Evolutionary conservation across 2,113 vertebrate genomes (phyloP).

Genomic region (Nibea albiflora): DNA sequence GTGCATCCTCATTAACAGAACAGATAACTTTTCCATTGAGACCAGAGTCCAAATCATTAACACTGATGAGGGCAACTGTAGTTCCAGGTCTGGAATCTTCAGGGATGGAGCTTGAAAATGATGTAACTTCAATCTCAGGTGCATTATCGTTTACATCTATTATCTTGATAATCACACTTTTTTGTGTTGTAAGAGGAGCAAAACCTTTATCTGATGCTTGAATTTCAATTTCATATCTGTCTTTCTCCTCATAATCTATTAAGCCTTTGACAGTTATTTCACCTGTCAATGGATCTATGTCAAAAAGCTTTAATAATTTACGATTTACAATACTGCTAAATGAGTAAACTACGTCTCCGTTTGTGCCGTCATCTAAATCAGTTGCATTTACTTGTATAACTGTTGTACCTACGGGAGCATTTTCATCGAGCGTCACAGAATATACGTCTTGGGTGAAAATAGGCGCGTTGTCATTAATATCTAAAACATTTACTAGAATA

Average conservation of each 20-base stretch:
- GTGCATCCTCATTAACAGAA: conserved; percentile 33
- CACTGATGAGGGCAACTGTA: conserved; percentile 64
- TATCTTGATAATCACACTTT: conserved; percentile 65
- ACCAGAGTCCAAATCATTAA: conserved; percentile 65
- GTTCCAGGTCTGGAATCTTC: conserved; percentile 69
- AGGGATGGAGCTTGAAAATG: conserved; percentile 58
- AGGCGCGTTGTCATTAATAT: conserved; percentile 80
- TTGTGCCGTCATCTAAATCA: conserved; percentile 77
- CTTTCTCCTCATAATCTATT: conserved; percentile 71
- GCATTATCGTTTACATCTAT: conserved; percentile 67
- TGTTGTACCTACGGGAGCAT: conserved; percentile 52
- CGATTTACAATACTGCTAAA: conserved; percentile 68
- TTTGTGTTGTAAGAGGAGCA: conserved; percentile 31
- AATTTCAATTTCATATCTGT: conserved; percentile 71
- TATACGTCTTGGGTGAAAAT: conserved; percentile 68
- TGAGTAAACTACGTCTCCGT: conserved; percentile 72
- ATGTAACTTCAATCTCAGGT: conserved; percentile 68
- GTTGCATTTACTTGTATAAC: conserved; percentile 76
- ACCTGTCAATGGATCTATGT: conserved; percentile 64
- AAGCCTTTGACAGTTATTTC: conserved; percentile 58
- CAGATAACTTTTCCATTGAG: conserved; percentile 69
- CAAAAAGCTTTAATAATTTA: conserved; percentile 51
- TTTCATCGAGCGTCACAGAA: conserved; percentile 64
- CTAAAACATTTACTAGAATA: conserved; percentile 73
- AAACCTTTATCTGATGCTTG: conserved; percentile 71